Evolutionary conservation across 2,113 vertebrate species (phyloP).

Genomic region (Rhynchomys soricoides): DNA sequence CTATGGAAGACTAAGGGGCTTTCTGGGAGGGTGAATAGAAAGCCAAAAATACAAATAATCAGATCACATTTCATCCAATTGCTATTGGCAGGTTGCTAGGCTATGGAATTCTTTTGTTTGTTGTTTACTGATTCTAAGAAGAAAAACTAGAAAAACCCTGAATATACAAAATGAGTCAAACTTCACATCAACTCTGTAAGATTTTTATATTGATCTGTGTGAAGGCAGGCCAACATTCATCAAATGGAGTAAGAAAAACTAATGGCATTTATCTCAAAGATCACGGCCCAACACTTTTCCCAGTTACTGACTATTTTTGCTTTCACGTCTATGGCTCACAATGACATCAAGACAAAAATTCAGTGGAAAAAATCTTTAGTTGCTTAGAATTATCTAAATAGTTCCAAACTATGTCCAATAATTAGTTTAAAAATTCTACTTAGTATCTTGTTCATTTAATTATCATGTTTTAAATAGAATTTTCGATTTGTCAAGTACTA

Average conservation of each 20-base stretch:
- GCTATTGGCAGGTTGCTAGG: not conserved
- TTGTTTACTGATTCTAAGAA: not conserved
- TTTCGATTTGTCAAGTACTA: not conserved
- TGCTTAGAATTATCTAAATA: not conserved
- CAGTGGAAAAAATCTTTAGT: not conserved
- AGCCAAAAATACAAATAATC: not conserved
- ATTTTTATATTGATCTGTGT: not conserved
- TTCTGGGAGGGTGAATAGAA: not conserved
- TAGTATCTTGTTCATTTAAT: not conserved
- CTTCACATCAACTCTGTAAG: not conserved
- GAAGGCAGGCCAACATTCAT: not conserved
- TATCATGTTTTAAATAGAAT: not conserved
- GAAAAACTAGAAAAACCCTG: not conserved
- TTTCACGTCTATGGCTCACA: not conserved
- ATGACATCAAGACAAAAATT: not conserved
- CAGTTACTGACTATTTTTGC: not conserved
- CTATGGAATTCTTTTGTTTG: not conserved
- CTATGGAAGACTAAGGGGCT: not conserved
- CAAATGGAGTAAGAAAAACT: not conserved
- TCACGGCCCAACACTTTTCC: not conserved
- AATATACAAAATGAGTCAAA: not conserved
- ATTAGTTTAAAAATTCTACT: not conserved
- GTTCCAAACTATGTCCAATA: not conserved
- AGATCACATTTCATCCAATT: not conserved
- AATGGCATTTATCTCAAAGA: constrained; percentile 6